Conservation (phyloP, 2,113 vertebrate species). For the Pteronura brasiliensis region DNA sequence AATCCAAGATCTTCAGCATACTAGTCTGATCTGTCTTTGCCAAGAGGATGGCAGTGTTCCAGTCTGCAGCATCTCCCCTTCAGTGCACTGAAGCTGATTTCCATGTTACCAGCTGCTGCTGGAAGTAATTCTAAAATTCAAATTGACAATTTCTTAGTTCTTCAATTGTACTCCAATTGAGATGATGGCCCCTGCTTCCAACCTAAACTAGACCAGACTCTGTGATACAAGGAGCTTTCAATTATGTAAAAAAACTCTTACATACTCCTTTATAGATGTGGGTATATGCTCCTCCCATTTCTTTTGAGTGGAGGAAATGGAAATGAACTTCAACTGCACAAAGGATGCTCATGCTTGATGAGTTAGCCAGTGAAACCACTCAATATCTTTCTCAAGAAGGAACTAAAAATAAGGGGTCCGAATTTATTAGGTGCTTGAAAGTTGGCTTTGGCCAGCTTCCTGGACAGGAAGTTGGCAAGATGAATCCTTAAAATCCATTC, state of each 20-base stretch:
- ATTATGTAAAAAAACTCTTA: not conserved
- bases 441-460: conserved; percentile 23
- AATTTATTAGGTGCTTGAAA: conserved; percentile 42
- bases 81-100: not conserved
- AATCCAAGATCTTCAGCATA: not conserved
- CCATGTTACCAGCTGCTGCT: not conserved
- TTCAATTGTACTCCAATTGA: not conserved
- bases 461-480: conserved; percentile 38
- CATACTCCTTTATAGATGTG: not conserved
- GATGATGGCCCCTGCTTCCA: not conserved
- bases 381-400: not conserved
- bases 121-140: conserved; percentile 30
- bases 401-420: conserved; percentile 27
- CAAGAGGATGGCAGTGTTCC: not conserved
- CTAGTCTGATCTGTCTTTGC: not conserved
- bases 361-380: not conserved
- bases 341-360: not conserved
- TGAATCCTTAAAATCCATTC: conserved; percentile 19
- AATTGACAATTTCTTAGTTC: not conserved
- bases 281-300: not conserved
- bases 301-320: not conserved
- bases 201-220: not conserved
- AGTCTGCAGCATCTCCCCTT: not conserved
- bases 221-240: not conserved
- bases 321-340: not conserved